Evolutionary conservation across 2,797 vertebrate species (phyloP), one percentile per base, ranked within the genome.

Genomic region (Hephaestus fuliginosus): DNA sequence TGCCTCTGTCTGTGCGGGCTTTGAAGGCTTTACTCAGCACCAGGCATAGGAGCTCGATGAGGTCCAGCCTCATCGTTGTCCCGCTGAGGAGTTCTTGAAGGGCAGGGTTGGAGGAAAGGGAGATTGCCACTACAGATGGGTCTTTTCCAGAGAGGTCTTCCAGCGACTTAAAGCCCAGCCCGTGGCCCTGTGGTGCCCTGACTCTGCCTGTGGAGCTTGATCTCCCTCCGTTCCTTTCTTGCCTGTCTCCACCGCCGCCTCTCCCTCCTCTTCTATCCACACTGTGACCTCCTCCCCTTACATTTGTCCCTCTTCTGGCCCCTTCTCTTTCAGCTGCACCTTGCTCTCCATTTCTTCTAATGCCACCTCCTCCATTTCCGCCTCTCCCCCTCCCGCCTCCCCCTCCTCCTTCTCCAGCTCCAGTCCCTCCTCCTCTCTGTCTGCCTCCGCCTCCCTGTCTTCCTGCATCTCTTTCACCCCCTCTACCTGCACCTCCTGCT

Each of bases 11-110:
- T 58, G 84, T 89, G 49, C 72, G 94, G 25, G 96, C 95, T 64
- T 91, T 90, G 70, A 97, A 97, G 39, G 95, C 97, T 94, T 95
- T 98, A 73, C 68, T 92, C 81, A 99, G 91, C 72, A 97, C 95
- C 77, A 92, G 91, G 82, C 96, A 97, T 61, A 99, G 58, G 1
- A 98, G 95, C 70, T 97, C 95, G 4, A 98, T 39, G 0, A 98
- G 91, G 85, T 64, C 91, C 2, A 87, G 87, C 58, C 95, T 94
- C 95, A 98, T 96, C 20, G 14, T 70, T 3, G 52, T 86, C 48
- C 94, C 92, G 5, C 86, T 85, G 48, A 99, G 94, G 75, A 96
- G 84, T 8, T 90, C 88, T 22, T 87, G 90, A 14, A 98, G 91
- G 13, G 90, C 95, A 0, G 65, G 74, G 76, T 91, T 89, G 30